Base-by-base conservation (phyloP, 2,113 vertebrate genomes). In the Grantiella picta region DNA sequence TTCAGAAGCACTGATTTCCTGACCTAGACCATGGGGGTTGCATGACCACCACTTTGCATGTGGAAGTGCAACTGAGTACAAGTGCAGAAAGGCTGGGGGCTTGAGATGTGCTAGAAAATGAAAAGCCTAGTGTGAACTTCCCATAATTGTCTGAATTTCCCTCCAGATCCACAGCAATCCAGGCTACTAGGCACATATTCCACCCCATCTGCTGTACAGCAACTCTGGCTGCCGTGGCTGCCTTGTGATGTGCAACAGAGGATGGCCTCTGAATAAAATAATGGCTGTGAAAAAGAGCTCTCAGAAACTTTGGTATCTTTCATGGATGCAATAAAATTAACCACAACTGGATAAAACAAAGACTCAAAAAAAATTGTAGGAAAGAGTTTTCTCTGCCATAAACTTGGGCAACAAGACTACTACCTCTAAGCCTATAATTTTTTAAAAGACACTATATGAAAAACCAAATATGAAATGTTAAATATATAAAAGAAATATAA, bases 61-160 rank as follows among this genome's bases (percentile, higher is more conserved):
- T 23, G 9, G 33, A 2, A 31, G 20, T 15, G 10, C 56, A 68
- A 10, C 2, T 44, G 16, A 45, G 16, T 24, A 49, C 0, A 0
- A 66, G 25, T 8, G 12, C 18, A 93, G 36, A 82, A 86, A 79
- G 49, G 12, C 28, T 36, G 21, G 13, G 15, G 20, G 19, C n/a
- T 86, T 4, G 1, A 25, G 40, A 25, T 15, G 36, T 11, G 19
- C 33, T 23, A 76, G 57, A 61, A 82, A 89, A 4, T 38, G 36
- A 36, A 91, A 45, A 79, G 9, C 25, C 29, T 29, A 11, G 7
- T 45, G 19, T 36, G 28, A 76, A 59, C 7, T 44, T 50, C 23
- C 24, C 3, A 4, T 45, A 18, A 13, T 7, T 89, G 29, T 29
- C 17, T 57, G 24, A 8, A 50, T 65, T 85, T 78, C 15, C n/a